Evolutionary conservation across 2,888 invertebrate species (phyloP).

Genomic region (Drosophila tanythrix): DNA sequence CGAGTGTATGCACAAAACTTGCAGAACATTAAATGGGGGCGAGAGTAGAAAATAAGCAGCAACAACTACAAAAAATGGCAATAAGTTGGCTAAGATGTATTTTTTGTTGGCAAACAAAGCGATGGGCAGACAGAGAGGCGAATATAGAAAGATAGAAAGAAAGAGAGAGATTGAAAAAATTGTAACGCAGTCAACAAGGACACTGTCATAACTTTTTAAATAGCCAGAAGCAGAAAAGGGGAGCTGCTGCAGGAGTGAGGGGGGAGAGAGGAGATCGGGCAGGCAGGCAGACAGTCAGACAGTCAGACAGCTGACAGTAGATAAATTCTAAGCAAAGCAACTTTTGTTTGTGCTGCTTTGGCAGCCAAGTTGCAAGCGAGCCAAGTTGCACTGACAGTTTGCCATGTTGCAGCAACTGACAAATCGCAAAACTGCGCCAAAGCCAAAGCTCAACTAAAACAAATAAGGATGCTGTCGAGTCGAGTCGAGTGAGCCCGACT

Average conservation of each 20-base stretch:
- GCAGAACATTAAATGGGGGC: slow-evolving; percentile 52
- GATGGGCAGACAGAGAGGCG: neutral
- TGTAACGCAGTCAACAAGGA: slow-evolving; percentile 73
- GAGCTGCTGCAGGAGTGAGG: neutral
- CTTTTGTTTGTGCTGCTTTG: slow-evolving; percentile 64
- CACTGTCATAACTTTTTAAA: slow-evolving; percentile 78
- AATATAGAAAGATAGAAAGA: slow-evolving; percentile 34
- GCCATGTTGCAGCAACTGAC: slow-evolving; percentile 57
- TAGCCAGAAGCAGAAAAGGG: slow-evolving; percentile 50
- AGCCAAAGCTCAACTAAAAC: slow-evolving; percentile 32
- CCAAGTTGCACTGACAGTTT: slow-evolving; percentile 69
- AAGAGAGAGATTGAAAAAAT: slow-evolving; percentile 40
- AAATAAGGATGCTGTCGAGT: neutral
- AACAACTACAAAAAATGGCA: slow-evolving; percentile 12
- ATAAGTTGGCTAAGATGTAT: slow-evolving; percentile 44
- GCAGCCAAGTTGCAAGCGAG: slow-evolving; percentile 55
- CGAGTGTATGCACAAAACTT: slow-evolving; percentile 71
- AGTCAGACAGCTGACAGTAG: slow-evolving; percentile 72
- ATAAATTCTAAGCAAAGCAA: slow-evolving; percentile 77
- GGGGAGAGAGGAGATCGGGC: neutral
- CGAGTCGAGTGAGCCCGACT: neutral
- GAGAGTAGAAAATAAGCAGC: slow-evolving; percentile 51
- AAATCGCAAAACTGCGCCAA: slow-evolving; percentile 61
- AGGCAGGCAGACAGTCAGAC: slow-evolving; percentile 26
- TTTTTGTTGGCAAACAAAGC: slow-evolving; percentile 55